Base-by-base conservation (phyloP, 2,113 vertebrate genomes). In the Hirundichthys speculiger region DNA sequence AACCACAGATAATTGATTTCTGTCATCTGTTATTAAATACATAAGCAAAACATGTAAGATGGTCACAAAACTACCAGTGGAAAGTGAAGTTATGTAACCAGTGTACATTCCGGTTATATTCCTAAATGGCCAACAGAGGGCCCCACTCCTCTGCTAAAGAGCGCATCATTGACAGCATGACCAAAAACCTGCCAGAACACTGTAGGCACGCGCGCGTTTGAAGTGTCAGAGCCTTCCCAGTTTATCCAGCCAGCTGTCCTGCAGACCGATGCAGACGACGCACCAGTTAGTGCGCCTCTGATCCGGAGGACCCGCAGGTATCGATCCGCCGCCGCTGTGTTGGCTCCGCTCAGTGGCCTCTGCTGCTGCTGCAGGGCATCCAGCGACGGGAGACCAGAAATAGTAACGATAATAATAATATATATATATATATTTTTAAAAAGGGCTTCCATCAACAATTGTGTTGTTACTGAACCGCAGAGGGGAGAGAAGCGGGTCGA, bases 61-160 rank as follows among this genome's bases (percentile, higher is more conserved):
- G n/a, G n/a, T n/a, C n/a, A n/a, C n/a, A n/a, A n/a, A n/a, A n/a
- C n/a, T n/a, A n/a, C n/a, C n/a, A 11, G 3, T 10, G 10, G n/a
- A 12, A 42, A 24, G 15, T 24, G 5, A 56, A 56, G 15, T 42
- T 13, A 43, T 3, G 16, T 13, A n/a, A 39, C 30, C 16, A n/a
- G n/a, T n/a, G 1, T 43, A 8, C 25, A 13, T 34, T 51, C 21
- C 10, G 18, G 39, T 0, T 4, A 19, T 41, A 0, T 16, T 13
- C 13, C 12, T 3, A 49, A 46, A 20, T 13, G 1, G 5, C 79
- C 87, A 73, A 64, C 54, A 88, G 87, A 57, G 30, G 82, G 61
- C 58, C 65, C 60, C 49, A 57, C 79, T 73, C 19, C 19, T 16
- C 45, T 9, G 3, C 14, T 24, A 10, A 38, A 52, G 16, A 49